These are phyloP conservation scores for Chrysocyon brachyurus DNA, from an alignment of 2,797 vertebrate species.

Conservation along the genomic window DNA sequence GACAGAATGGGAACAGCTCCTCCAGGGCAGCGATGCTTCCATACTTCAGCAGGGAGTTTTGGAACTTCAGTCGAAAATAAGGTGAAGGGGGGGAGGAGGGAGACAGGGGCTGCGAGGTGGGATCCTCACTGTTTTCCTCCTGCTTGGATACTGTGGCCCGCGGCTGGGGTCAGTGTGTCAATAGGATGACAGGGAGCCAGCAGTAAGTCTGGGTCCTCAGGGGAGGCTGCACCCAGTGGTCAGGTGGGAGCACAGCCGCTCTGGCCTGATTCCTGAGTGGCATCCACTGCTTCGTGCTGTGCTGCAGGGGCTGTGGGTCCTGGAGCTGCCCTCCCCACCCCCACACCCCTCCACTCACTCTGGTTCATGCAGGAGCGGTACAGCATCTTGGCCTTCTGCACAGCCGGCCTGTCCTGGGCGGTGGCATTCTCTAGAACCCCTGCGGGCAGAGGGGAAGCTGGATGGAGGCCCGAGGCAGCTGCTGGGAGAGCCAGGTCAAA, in stretches of 20 bases:
- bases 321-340: neutral
- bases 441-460: slow-evolving; percentile 83
- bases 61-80: neutral
- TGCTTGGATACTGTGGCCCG: fast-evolving
- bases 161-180: neutral
- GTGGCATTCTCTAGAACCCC: slow-evolving; percentile 94
- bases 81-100: neutral
- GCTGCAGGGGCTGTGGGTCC: neutral
- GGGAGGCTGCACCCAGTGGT: neutral
- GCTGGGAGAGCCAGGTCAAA: neutral
- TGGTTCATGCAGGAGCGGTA: slow-evolving; percentile 98
- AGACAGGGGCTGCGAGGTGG: neutral
- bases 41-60: neutral
- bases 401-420: slow-evolving; percentile 93
- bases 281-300: fast-evolving
- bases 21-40: fast-evolving
- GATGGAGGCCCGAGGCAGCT: neutral
- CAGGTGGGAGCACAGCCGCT: fast-evolving
- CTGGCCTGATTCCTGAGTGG: neutral
- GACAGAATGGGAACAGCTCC: fast-evolving
- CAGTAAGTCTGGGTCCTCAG: fast-evolving
- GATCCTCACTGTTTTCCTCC: neutral
- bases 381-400: slow-evolving; percentile 95
- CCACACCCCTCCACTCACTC: slow-evolving; percentile 90
- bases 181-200: neutral